Evolutionary conservation across 2,888 invertebrate species (phyloP).

Genomic region (Eupeodes latifasciatus): DNA sequence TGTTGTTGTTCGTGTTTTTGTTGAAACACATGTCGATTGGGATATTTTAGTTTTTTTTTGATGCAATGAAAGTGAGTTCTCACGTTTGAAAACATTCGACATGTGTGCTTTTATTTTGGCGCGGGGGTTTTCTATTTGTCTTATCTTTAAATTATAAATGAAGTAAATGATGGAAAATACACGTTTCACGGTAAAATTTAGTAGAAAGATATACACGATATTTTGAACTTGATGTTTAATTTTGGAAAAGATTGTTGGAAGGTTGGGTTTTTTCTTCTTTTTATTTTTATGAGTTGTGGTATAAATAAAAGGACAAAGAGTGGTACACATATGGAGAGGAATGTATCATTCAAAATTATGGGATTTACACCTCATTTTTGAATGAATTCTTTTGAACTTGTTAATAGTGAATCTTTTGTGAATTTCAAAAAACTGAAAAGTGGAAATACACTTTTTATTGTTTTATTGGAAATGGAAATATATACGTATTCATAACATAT

Average conservation of each 20-base stretch:
- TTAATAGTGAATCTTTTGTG: background rate
- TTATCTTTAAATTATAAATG: slow-evolving; percentile 20
- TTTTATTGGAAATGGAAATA: background rate
- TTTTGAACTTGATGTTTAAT: background rate
- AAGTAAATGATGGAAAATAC: slow-evolving; percentile 28
- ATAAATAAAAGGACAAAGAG: background rate
- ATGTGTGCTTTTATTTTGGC: slow-evolving; percentile 46
- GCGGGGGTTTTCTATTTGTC: slow-evolving; percentile 63
- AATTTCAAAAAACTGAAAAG: background rate
- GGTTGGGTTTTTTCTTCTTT: slow-evolving; percentile 17
- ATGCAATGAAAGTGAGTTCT: slow-evolving; percentile 35
- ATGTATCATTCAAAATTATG: background rate
- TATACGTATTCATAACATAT: background rate
- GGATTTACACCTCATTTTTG: background rate
- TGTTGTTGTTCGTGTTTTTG: background rate
- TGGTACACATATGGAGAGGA: slow-evolving; percentile 6
- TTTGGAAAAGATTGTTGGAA: slow-evolving; percentile 1
- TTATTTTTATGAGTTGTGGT: background rate
- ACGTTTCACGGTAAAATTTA: slow-evolving; percentile 14
- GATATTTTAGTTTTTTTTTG: background rate
- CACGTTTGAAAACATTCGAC: slow-evolving; percentile 43
- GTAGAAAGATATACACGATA: background rate
- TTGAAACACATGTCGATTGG: slow-evolving; percentile 50
- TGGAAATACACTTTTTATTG: background rate
- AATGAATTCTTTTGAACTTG: slow-evolving; percentile 2